Conservation (phyloP, 2,797 vertebrate genomes). For the Hemibagrus guttatus region DNA sequence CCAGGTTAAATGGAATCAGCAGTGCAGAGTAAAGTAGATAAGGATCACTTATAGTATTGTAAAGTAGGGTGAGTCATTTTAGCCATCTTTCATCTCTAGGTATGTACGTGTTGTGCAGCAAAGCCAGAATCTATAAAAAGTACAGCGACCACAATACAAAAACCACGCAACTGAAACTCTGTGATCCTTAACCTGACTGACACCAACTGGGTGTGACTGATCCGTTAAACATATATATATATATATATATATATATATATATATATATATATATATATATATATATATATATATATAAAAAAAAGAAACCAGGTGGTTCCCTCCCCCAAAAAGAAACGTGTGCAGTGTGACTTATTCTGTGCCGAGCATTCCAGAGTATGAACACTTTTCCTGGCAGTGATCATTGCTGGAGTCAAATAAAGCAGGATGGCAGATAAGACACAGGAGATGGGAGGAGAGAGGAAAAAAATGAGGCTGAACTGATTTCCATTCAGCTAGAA, state of each 20-base stretch:
- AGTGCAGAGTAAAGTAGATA: not conserved
- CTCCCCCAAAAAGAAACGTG: not conserved
- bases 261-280: no score
- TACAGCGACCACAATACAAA: not conserved
- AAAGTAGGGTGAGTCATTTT: not conserved
- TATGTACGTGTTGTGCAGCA: not conserved
- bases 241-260: no score
- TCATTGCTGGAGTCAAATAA: conserved; percentile 26
- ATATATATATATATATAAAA: no score
- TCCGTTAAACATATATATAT: no score
- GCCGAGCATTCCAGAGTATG: conserved; percentile 19
- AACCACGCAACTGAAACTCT: not conserved
- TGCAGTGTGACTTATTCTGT: not conserved
- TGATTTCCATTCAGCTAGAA: conserved; percentile 1
- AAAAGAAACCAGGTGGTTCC: conserved; percentile 1
- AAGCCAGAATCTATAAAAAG: not conserved
- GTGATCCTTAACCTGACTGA: not conserved
- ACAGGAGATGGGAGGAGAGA: not conserved
- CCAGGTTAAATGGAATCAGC: not conserved
- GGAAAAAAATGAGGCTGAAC: conserved; percentile 14
- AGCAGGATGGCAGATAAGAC: conserved; percentile 29
- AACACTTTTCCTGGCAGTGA: conserved; percentile 34
- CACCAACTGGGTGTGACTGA: not conserved
- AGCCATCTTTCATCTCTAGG: not conserved
- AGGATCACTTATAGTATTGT: not conserved